Evolutionary conservation across 35 echinoderm and acorn worm species (phyloP), one percentile per base, ranked within the genome.

Genomic region (Strongylocentrotus purpuratus): DNA sequence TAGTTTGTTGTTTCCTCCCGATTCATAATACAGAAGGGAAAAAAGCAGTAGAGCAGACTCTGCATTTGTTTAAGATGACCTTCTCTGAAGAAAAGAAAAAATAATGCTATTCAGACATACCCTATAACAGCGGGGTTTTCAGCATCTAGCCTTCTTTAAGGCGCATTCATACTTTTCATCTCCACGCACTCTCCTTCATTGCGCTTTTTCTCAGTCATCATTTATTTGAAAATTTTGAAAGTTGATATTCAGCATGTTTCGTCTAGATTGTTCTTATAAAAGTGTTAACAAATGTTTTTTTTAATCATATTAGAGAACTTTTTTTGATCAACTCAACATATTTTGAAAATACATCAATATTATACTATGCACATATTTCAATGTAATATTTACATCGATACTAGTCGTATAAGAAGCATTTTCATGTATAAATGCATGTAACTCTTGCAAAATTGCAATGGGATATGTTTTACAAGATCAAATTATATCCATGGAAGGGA

Each of bases 1-100:
- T 15, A 55, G 20, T 22, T 22, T 8, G 65, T 78, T 28, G 65
- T n/a, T 78, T 78, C 65, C 65, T 5, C 20, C 28, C 65, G n/a
- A 28, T 78, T 78, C 28, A 22, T 78, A 0, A 78, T 78, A 7
- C 28, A 22, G 20, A n/a, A 78, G 25, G 20, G 28, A 78, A 78
- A 71, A 78, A 78, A n/a, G 25, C 25, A 22, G 1, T n/a, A 5
- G 25, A 28, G 65, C 65, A 78, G 65, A 78, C 65, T 78, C 65
- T 15, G 65, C 65, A 78, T 78, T 78, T 78, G 65, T 78, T 78
- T 78, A 78, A 78, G 22, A 78, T 78, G 65, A 78, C 65, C 65
- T 78, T 78, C 65, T 78, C 20, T 0, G 65, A 78, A 78, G 65
- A 78, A 78, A 78, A 78, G 65, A 28, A 78, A 78, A 78, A 78